Percentiles rank a stretch among this genome's conserved stretches.
Conservation (phyloP, 2,888 invertebrate species). For the Danaus chrysippus region DNA sequence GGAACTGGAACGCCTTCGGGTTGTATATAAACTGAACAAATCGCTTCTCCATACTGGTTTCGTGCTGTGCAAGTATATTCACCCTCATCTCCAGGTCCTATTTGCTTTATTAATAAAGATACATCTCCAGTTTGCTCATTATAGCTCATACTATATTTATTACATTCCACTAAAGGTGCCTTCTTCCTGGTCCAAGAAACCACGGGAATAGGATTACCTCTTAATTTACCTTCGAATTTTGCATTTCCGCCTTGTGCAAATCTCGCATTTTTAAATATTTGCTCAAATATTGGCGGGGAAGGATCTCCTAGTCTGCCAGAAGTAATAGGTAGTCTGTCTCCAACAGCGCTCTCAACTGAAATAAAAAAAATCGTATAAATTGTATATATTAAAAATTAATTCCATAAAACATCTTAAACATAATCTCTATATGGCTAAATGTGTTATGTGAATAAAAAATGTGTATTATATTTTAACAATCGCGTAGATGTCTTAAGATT, state of each 20-base stretch:
- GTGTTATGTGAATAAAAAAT: no score
- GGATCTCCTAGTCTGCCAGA: conserved; percentile 83
- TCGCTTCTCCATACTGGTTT: conserved; percentile 97
- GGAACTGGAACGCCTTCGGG: conserved; percentile 90
- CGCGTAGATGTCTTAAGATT: background rate
- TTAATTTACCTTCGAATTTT: conserved; percentile 93
- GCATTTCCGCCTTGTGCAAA: conserved; percentile 97
- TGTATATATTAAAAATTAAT: no score
- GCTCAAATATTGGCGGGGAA: conserved; percentile 96
- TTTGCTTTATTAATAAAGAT: conserved; percentile 94
- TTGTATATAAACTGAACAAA: conserved; percentile 96
- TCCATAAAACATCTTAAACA: no score
- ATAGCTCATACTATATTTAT: conserved; percentile 94
- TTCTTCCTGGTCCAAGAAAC: conserved; percentile 95
- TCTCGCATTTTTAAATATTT: conserved; percentile 95
- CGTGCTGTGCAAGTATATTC: conserved; percentile 97
- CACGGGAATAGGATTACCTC: conserved; percentile 94
- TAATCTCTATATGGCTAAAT: no score
- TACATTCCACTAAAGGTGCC: conserved; percentile 88
- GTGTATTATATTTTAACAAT: no score
- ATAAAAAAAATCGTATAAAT: conserved; percentile 50
- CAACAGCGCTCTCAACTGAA: conserved; percentile 83
- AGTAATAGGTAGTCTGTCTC: conserved; percentile 63
- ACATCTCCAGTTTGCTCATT: conserved; percentile 94
- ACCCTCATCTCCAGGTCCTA: conserved; percentile 97